Evolutionary conservation across 2,797 vertebrate species (phyloP).

Genomic region (Atherinosoma microstoma): DNA sequence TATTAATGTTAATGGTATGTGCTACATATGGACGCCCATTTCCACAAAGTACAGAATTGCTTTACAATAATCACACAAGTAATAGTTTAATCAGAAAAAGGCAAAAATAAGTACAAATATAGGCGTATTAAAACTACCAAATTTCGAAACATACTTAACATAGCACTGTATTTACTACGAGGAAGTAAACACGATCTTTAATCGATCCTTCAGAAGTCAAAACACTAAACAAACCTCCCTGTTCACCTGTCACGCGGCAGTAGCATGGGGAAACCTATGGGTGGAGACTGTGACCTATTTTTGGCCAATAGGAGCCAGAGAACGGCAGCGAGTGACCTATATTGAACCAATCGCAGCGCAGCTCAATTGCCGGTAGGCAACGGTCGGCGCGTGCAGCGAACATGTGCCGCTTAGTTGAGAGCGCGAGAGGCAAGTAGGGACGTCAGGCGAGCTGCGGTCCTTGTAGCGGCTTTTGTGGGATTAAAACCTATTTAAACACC

Average conservation of each 20-base stretch:
- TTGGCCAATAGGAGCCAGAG: slow-evolving; percentile 84
- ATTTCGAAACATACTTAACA: neutral
- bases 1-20: neutral
- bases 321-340: slow-evolving; percentile 87
- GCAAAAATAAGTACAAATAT: neutral
- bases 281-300: slow-evolving; percentile 91
- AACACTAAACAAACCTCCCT: slow-evolving; percentile 15
- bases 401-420: slow-evolving; percentile 76
- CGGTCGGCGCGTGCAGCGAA: slow-evolving; percentile 78
- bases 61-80: too few relatives aligned
- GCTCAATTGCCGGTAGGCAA: slow-evolving; percentile 74
- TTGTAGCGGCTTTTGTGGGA: neutral
- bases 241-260: slow-evolving; percentile 79
- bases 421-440: slow-evolving; percentile 36
- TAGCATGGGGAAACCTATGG: slow-evolving; percentile 80
- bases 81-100: neutral
- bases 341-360: slow-evolving; percentile 79
- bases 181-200: slow-evolving; percentile 1
- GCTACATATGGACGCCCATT: fast-evolving
- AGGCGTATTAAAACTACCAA: neutral
- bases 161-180: neutral
- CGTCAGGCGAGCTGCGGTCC: neutral
- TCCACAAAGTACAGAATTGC: too few relatives aligned
- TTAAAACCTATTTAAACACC: neutral
- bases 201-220: slow-evolving; percentile 8